Evolutionary conservation across 2,888 invertebrate species (phyloP).

Genomic region (Teinopalpus imperialis): DNA sequence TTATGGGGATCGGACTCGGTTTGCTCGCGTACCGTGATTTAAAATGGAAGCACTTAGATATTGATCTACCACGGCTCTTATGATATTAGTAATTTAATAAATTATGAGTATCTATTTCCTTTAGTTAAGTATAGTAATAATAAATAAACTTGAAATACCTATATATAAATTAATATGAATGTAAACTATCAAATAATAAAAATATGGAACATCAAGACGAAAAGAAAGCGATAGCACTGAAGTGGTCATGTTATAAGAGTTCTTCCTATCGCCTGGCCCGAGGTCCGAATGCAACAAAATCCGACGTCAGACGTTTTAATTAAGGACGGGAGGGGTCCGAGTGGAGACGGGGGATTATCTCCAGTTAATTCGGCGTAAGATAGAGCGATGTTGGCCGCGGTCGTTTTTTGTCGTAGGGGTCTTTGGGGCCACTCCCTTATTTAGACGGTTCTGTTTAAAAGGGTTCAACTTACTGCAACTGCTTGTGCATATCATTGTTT

Average conservation of each 20-base stretch:
- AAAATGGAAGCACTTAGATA: no score
- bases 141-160: no score
- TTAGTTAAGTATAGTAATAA: no score
- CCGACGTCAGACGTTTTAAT: conserved; percentile 49
- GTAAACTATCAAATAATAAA: no score
- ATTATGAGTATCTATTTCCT: no score
- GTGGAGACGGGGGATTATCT: conserved; percentile 42
- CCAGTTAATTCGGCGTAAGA: conserved; percentile 43
- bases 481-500: conserved; percentile 15
- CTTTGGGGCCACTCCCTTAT: conserved; percentile 13
- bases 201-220: no score
- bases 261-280: conserved; percentile 15
- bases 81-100: no score
- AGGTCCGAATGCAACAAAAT: conserved; percentile 29
- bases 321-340: conserved; percentile 38
- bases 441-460: conserved; percentile 10
- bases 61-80: no score
- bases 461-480: conserved; percentile 1
- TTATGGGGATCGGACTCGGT: no score
- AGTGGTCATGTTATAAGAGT: conserved; percentile 10
- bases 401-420: conserved; percentile 35
- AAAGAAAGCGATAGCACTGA: conserved; percentile 18
- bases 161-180: no score
- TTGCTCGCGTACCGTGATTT: no score
- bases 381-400: conserved; percentile 29